phyloP scores from a whole-genome alignment of 2,888 invertebrate species.

The Slavum lentiscoides region DNA sequence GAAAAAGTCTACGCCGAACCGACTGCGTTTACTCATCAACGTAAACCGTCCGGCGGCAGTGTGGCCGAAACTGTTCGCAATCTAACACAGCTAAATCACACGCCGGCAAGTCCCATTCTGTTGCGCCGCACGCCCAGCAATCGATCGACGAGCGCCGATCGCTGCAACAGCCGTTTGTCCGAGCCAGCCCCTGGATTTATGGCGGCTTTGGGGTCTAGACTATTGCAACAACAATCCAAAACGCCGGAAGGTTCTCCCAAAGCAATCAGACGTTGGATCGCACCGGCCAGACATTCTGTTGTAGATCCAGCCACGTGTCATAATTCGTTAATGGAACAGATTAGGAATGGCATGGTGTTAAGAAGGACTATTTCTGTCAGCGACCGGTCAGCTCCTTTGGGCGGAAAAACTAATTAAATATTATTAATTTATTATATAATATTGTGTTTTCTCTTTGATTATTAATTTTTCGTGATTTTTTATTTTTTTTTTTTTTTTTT shows the following conservation, averaged over 20 bases:
- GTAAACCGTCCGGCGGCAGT: constrained; percentile 55
- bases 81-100: constrained; percentile 80
- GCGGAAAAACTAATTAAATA: constrained; percentile 66
- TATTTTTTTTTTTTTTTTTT: not conserved
- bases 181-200: constrained; percentile 67
- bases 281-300: constrained; percentile 54
- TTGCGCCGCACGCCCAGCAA: constrained; percentile 56
- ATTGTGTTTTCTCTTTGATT: constrained; percentile 14
- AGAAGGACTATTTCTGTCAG: constrained; percentile 77
- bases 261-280: constrained; percentile 68
- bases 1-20: constrained; percentile 41
- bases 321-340: constrained; percentile 93
- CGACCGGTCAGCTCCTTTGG: constrained; percentile 78
- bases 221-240: constrained; percentile 64
- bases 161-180: constrained; percentile 39
- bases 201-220: constrained; percentile 72
- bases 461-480: constrained; percentile 26
- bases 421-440: not conserved
- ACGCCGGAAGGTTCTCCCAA: constrained; percentile 30
- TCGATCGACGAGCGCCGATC: constrained; percentile 55
- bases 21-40: constrained; percentile 16
- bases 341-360: constrained; percentile 81
- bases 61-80: constrained; percentile 87
- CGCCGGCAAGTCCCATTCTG: constrained; percentile 76
- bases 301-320: constrained; percentile 77